Evolutionary conservation across 1,140 invertebrate species (phyloP).

Genomic region (Dolichoris vasculosae): DNA sequence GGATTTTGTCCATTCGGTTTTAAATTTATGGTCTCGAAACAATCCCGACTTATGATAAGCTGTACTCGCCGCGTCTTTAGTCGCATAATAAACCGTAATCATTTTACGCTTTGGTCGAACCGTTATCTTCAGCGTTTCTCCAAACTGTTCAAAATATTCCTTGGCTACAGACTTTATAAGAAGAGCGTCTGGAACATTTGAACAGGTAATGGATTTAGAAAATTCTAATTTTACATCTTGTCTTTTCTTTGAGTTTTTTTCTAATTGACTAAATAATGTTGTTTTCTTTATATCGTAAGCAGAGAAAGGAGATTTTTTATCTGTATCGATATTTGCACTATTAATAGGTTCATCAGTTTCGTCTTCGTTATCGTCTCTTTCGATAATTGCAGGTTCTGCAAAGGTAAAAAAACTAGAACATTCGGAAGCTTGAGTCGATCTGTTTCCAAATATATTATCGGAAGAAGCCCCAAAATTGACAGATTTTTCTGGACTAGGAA

Average conservation of each 20-base stretch:
- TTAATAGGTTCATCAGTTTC: background rate
- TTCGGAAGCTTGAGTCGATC: slow-evolving; percentile 17
- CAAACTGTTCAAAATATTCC: slow-evolving; percentile 80
- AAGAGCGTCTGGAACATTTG: slow-evolving; percentile 79
- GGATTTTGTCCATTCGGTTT: slow-evolving; percentile 74
- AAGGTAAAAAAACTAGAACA: slow-evolving; percentile 58
- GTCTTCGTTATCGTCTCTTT: background rate
- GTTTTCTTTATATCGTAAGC: slow-evolving; percentile 56
- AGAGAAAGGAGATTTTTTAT: slow-evolving; percentile 47
- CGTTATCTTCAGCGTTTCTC: slow-evolving; percentile 77
- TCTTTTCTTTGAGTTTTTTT: slow-evolving; percentile 59
- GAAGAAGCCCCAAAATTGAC: slow-evolving; percentile 45
- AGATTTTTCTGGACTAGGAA: slow-evolving; percentile 53
- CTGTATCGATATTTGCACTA: background rate
- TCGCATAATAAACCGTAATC: slow-evolving; percentile 79
- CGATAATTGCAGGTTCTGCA: slow-evolving; percentile 51
- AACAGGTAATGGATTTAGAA: slow-evolving; percentile 71
- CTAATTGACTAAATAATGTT: slow-evolving; percentile 55
- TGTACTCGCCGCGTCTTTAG: slow-evolving; percentile 74
- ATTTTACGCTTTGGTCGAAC: slow-evolving; percentile 77
- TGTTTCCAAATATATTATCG: slow-evolving; percentile 52
- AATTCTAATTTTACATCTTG: slow-evolving; percentile 51
- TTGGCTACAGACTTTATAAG: slow-evolving; percentile 78
- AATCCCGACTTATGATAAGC: slow-evolving; percentile 77
- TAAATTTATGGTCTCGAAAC: slow-evolving; percentile 78